phyloP scores from a whole-genome alignment of 2,797 vertebrate species.

The Acanthornis magna region DNA sequence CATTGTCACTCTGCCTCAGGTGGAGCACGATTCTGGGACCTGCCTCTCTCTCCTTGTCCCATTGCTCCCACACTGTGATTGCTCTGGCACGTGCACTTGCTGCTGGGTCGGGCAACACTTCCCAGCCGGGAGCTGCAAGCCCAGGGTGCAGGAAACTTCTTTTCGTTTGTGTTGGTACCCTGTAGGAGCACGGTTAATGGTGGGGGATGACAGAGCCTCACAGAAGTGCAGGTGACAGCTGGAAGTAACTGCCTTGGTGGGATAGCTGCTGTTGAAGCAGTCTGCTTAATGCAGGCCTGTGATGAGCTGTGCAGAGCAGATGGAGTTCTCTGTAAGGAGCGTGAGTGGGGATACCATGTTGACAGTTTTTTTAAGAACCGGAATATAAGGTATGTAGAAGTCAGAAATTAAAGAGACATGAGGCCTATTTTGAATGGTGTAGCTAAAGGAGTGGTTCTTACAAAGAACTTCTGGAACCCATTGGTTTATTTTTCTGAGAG shows the following conservation, averaged over 20 bases:
- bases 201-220: background rate
- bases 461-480: background rate
- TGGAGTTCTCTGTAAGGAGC: background rate
- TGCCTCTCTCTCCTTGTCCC: background rate
- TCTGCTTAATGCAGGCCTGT: background rate
- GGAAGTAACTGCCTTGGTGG: background rate
- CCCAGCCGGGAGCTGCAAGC: background rate
- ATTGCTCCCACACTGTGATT: fast-evolving
- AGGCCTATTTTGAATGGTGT: background rate
- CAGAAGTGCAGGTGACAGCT: background rate
- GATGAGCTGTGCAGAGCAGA: background rate
- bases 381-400: background rate
- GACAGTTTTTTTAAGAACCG: background rate
- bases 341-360: background rate
- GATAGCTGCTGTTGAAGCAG: background rate
- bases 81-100: fast-evolving
- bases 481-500: background rate
- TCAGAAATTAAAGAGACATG: background rate
- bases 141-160: background rate
- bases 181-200: fast-evolving
- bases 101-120: background rate
- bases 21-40: fast-evolving
- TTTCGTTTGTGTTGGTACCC: background rate
- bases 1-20: fast-evolving
- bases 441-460: background rate